phyloP scores from a whole-genome alignment of 2,113 vertebrate species.

The Ammodytes marinus region DNA sequence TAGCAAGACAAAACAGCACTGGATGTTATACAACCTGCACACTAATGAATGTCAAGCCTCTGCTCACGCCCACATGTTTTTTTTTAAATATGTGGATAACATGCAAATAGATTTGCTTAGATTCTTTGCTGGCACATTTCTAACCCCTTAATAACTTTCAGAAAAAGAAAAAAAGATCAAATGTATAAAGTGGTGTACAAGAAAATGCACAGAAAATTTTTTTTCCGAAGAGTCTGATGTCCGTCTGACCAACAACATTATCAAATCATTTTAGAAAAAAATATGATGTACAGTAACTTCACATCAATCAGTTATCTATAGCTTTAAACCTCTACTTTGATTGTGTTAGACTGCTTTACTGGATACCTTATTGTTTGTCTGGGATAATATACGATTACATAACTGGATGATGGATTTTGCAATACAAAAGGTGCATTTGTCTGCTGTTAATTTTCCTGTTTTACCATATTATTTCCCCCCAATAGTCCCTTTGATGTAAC shows the following conservation, averaged over 20 bases:
- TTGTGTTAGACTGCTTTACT: not conserved
- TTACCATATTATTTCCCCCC: not conserved
- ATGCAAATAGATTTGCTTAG: not conserved
- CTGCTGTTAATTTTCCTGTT: not conserved
- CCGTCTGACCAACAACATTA: not conserved
- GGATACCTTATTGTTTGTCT: not conserved
- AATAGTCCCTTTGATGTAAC: not conserved
- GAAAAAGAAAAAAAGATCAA: not conserved
- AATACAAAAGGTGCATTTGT: not conserved
- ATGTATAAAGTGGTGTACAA: not conserved
- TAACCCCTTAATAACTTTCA: not conserved
- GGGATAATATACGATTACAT: not conserved
- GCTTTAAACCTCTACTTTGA: not conserved
- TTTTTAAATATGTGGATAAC: not conserved
- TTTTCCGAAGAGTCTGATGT: not conserved
- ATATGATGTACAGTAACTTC: not conserved
- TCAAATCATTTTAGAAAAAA: not conserved
- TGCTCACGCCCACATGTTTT: not conserved
- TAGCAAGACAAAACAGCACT: not conserved
- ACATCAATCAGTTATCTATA: not conserved
- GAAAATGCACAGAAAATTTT: not conserved
- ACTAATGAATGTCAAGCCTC: constrained; percentile 18
- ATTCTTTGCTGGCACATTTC: not conserved
- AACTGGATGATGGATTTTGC: not conserved
- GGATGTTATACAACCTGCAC: not conserved